These are phyloP conservation scores for Callorhinus ursinus DNA, from an alignment of 2,113 vertebrate species.

Conservation along the genomic window DNA sequence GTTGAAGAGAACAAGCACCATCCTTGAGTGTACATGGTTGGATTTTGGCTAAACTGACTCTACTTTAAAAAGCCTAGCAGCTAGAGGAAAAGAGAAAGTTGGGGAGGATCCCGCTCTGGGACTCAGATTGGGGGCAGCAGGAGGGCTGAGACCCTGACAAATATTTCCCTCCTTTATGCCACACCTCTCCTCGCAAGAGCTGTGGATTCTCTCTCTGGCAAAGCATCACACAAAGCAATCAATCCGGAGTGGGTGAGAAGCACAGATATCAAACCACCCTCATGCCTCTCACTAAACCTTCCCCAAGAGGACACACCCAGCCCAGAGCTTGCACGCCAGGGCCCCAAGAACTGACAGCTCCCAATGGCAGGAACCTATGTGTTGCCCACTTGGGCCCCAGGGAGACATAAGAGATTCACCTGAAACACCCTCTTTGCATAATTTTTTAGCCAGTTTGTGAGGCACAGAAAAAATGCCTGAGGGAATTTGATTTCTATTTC, in stretches of 20 bases:
- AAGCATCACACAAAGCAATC: neutral
- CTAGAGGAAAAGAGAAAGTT: neutral
- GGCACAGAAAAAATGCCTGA: neutral
- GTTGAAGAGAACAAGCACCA: neutral
- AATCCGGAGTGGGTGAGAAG: neutral
- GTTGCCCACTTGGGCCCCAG: neutral
- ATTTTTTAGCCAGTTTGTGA: neutral
- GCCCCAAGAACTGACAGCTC: neutral
- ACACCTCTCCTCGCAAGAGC: neutral
- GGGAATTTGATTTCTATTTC: slow-evolving; percentile 44
- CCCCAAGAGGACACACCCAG: neutral
- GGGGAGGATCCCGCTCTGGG: neutral
- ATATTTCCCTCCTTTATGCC: neutral
- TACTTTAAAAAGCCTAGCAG: neutral
- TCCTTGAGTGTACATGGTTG: neutral
- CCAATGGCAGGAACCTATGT: neutral
- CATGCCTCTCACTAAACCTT: neutral
- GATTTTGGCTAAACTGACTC: neutral
- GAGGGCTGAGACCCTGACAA: neutral
- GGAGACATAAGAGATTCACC: neutral
- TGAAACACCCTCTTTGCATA: neutral
- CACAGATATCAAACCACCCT: neutral
- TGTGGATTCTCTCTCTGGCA: neutral
- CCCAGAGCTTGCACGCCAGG: neutral
- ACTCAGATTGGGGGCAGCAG: neutral